Evolutionary conservation across 1,140 invertebrate species (phyloP), one percentile per base, ranked within the genome.

Genomic region (Leguminivora glycinivorella): DNA sequence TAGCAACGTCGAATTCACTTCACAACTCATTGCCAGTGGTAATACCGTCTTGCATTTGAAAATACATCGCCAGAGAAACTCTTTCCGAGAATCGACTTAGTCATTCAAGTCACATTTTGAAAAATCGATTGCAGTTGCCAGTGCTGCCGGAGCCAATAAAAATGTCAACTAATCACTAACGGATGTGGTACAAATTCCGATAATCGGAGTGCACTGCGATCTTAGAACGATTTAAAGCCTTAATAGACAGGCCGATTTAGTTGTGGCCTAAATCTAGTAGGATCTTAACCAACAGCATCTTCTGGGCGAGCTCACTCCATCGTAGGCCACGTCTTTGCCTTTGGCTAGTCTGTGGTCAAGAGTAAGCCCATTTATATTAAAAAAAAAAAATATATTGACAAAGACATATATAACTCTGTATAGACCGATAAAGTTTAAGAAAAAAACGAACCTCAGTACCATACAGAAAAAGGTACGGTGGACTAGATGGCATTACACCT

Each of bases 41-140:
- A 43, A 43, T 43, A n/a, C 40, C 0, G 24, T 26, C 22, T 14
- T 58, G 22, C 24, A 26, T 58, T 58, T 26, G 10, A 26, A 58
- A 25, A 24, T 26, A 26, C 9, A 26, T 14, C 24, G 24, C 22
- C 19, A 3, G 22, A 24, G 56, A 58, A 58, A 58, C 56, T 14
- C 25, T 24, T 26, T 58, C 22, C 25, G 19, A 25, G 56, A 26
- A 58, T 58, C 10, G 24, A 29, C 52, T 22, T 56, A 17, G 47
- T 22, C 5, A 56, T 56, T 56, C 52, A 22, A 22, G 52, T 52
- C 47, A 22, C 52, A 26, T 25, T 58, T 26, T 10, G 14, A 22
- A 58, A 26, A 58, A 58, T 58, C 56, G 22, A 58, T 26, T 58
- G 56, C 56, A 58, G 22, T 26, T 24, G 22, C 22, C 56, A 25